Base-by-base conservation (phyloP, 2,888 invertebrate genomes). In the Sminthurinus aureus region DNA sequence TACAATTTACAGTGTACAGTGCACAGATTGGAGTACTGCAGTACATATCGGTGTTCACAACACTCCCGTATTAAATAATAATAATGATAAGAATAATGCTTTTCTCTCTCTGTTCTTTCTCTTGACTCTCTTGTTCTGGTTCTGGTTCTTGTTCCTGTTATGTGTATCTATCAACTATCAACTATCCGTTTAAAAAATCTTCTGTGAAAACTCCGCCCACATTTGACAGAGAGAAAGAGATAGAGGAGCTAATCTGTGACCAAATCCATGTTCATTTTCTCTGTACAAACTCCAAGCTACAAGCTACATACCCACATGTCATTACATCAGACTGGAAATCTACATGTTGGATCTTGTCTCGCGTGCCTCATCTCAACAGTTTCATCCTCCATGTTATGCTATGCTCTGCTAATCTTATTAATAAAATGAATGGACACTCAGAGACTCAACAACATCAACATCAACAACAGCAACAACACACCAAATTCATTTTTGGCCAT, bases 351-450 rank as follows among this genome's bases (percentile, higher is more conserved):
- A 38, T 38, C 38, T 38, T 38, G 38, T 66, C 69, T 69, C 80
- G 80, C 51, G 69, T 71, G 71, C 69, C 71, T 51, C 80, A 15
- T 50, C 79, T 79, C 79, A 26, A 79, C 80, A 38, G 38, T 38
- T 38, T 38, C 38, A 38, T 38, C 38, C 3, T 38, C 38, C 38
- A 38, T 38, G 38, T 6, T 6, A 38, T 1, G 80, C 22, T 71
- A 80, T 71, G 80, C 80, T 80, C 80, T 80, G 80, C 50, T 80
- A 80, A 80, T 71, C 71, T n/a, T 80, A 52, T 80, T 80, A 80
- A 38, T 38, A 38, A 38, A 38, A 38, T 38, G 38, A 80, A 80
- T 80, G 80, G 80, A 80, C 80, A 71, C 71, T 80, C 71, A 52
- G 12, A 75, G 51, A 75, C 75, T 51, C 75, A 51, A 75, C 75